Evolutionary conservation across 1,140 invertebrate species (phyloP).

Genomic region (Acromyrmex echinatior): DNA sequence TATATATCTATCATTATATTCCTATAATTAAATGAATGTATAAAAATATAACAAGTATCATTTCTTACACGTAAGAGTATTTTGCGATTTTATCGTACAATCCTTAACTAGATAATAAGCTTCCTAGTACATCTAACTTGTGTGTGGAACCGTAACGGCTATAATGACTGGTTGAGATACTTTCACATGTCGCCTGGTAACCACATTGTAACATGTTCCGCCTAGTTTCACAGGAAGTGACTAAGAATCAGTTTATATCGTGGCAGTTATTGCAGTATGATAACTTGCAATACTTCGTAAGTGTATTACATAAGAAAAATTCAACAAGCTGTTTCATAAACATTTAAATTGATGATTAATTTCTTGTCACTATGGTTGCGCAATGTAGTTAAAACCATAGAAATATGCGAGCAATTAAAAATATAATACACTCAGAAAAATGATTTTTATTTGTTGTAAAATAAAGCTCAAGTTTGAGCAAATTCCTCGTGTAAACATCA

Average conservation of each 20-base stretch:
- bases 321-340: slow-evolving; percentile 25
- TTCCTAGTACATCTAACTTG: slow-evolving; percentile 16
- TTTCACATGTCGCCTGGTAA: slow-evolving; percentile 55
- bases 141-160: slow-evolving; percentile 21
- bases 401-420: background rate
- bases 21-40: background rate
- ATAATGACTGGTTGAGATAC: slow-evolving; percentile 46
- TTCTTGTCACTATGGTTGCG: background rate
- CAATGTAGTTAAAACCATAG: background rate
- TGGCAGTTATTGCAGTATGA: slow-evolving; percentile 28
- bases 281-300: slow-evolving; percentile 8
- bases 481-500: background rate
- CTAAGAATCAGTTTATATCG: slow-evolving; percentile 37
- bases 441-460: background rate
- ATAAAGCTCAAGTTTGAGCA: background rate
- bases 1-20: background rate
- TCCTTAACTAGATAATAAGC: slow-evolving; percentile 29
- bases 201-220: slow-evolving; percentile 50
- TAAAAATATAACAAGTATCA: background rate
- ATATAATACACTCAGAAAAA: background rate
- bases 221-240: slow-evolving; percentile 55
- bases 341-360: slow-evolving; percentile 10
- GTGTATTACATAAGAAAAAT: slow-evolving; percentile 47
- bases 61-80: background rate
- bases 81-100: background rate